phyloP scores from a whole-genome alignment of 2,113 vertebrate genomes.

The Perca fluviatilis region DNA sequence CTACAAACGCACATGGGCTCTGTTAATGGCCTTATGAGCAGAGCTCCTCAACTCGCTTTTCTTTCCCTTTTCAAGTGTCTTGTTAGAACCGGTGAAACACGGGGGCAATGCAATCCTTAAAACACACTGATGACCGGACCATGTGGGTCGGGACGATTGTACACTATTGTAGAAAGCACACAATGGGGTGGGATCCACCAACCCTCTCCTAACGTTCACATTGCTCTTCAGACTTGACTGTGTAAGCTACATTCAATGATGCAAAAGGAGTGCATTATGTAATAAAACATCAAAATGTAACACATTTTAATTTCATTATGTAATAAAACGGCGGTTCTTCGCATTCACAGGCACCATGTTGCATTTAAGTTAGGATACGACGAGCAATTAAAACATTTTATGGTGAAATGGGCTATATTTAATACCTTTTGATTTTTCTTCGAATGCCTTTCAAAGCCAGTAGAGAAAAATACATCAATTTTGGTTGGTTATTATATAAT shows the following conservation, averaged over 20 bases:
- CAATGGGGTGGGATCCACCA: background rate
- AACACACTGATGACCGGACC: constrained; percentile 26
- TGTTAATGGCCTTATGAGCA: constrained; percentile 60
- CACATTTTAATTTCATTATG: too few species aligned
- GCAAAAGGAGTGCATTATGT: constrained; percentile 44
- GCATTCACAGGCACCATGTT: too few species aligned
- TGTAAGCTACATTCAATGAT: constrained; percentile 52
- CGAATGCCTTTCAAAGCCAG: too few species aligned
- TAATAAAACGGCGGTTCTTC: too few species aligned
- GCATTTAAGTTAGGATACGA: too few species aligned
- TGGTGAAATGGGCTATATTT: too few species aligned
- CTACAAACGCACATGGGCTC: constrained; percentile 59
- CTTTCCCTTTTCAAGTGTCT: constrained; percentile 70
- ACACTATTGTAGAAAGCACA: constrained; percentile 67
- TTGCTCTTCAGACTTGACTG: constrained; percentile 54
- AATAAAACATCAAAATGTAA: too few species aligned
- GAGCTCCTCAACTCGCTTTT: constrained; percentile 51
- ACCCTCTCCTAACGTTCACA: constrained; percentile 24
- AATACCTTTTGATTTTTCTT: too few species aligned
- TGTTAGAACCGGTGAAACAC: constrained; percentile 63
- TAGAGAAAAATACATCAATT: too few species aligned
- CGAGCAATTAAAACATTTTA: too few species aligned
- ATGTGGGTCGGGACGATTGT: constrained; percentile 62
- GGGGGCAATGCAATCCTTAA: constrained; percentile 64
- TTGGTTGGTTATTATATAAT: too few species aligned